Evolutionary conservation across 2,888 invertebrate species (phyloP).

Genomic region (Caenorhabditis zanzibari): DNA sequence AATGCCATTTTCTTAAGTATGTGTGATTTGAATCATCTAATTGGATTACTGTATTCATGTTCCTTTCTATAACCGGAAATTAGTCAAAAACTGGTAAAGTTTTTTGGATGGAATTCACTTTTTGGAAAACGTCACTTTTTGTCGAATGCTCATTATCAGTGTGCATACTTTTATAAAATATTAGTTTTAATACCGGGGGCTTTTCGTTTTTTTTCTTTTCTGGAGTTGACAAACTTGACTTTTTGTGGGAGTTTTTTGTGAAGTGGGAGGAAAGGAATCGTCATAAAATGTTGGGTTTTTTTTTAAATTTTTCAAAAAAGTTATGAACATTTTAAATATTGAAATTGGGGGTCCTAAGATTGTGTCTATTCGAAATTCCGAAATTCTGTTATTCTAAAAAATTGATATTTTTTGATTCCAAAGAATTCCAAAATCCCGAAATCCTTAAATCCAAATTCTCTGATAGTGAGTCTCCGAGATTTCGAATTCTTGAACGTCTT

Average conservation of each 20-base stretch:
- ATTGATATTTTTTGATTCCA: too few relatives aligned
- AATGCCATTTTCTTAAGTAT: slow-evolving; percentile 1
- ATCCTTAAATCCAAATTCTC: too few relatives aligned
- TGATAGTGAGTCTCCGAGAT: too few relatives aligned
- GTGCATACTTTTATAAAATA: neutral
- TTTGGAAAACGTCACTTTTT: slow-evolving; percentile 25
- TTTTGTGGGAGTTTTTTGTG: neutral
- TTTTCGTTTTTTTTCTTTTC: neutral
- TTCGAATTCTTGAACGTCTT: too few relatives aligned
- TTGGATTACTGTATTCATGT: neutral
- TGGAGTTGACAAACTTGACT: neutral
- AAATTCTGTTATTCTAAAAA: neutral
- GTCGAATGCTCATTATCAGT: slow-evolving; percentile 40
- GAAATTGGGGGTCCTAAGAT: too few relatives aligned
- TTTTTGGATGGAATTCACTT: neutral
- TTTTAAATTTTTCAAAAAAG: neutral
- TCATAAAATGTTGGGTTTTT: neutral
- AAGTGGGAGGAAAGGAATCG: neutral
- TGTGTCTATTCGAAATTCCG: neutral
- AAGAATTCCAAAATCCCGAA: too few relatives aligned
- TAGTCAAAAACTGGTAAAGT: neutral
- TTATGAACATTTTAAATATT: neutral
- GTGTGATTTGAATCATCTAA: neutral
- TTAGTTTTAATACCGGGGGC: slow-evolving; percentile 12
- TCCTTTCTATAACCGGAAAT: neutral